Evolutionary conservation across 2,888 invertebrate genomes (phyloP).

Genomic region (Thelaira solivaga): DNA sequence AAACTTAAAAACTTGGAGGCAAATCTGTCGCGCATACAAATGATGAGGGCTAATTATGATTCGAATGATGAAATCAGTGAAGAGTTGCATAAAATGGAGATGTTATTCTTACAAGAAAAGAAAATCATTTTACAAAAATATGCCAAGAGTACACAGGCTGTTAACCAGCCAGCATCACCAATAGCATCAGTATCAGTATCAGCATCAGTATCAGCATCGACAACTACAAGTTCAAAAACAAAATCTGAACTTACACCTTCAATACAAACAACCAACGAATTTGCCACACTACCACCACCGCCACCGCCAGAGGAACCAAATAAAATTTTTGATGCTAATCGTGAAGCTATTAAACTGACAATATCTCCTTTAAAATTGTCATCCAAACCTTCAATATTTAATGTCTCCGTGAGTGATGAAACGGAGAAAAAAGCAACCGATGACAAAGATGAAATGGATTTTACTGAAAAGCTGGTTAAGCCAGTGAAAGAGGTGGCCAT

Average conservation of each 20-base stretch:
- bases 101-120: constrained; percentile 72
- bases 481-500: constrained; percentile 73
- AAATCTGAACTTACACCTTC: background rate
- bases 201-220: too few species aligned
- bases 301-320: constrained; percentile 63
- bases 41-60: constrained; percentile 75
- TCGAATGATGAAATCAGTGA: constrained; percentile 74
- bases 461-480: constrained; percentile 69
- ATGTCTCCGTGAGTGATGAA: constrained; percentile 56
- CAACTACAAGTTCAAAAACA: background rate
- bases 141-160: constrained; percentile 65
- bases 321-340: constrained; percentile 74
- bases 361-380: constrained; percentile 73
- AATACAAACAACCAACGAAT: constrained; percentile 30
- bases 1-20: constrained; percentile 73
- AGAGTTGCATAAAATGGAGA: constrained; percentile 74
- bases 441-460: constrained; percentile 67
- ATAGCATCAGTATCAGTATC: too few species aligned
- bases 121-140: constrained; percentile 74
- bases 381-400: constrained; percentile 69
- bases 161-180: constrained; percentile 24
- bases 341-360: constrained; percentile 74
- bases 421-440: constrained; percentile 56
- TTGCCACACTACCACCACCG: constrained; percentile 28
- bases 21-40: constrained; percentile 73